Evolutionary conservation across 30 jellyfish, hydroid and myxozoan species (phyloP).

Genomic region (Hydractinia echinata): DNA sequence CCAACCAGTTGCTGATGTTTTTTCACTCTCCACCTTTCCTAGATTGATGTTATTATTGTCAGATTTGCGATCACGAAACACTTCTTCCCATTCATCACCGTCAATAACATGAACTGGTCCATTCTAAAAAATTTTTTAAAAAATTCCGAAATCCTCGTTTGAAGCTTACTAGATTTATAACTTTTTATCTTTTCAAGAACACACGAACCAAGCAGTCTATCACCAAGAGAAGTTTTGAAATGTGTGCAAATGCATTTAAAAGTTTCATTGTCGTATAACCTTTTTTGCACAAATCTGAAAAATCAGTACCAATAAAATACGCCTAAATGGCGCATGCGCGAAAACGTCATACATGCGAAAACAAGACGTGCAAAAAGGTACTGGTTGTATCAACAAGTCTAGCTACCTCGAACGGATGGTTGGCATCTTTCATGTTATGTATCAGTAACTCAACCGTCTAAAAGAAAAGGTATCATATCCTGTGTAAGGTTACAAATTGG

Average conservation of each 20-base stretch:
- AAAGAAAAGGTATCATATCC: background rate
- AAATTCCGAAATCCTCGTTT: background rate
- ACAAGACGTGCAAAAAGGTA: background rate
- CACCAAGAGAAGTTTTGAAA: no score
- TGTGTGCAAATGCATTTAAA: no score
- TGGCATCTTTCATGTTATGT: slow-evolving; percentile 62
- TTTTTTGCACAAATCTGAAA: no score
- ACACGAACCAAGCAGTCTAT: no score
- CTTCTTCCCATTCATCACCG: slow-evolving; percentile 11
- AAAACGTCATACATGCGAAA: no score
- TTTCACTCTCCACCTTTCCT: no score
- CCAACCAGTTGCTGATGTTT: no score
- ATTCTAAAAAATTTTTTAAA: background rate
- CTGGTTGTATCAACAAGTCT: background rate
- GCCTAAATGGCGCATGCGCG: no score
- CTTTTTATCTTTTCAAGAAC: no score
- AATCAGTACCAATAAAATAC: no score
- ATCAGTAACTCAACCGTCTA: slow-evolving; percentile 54
- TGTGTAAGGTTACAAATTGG: background rate
- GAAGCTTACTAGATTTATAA: no score
- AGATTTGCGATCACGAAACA: background rate
- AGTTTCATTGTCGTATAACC: no score
- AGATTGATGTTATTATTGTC: background rate
- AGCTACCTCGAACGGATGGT: slow-evolving; percentile 55
- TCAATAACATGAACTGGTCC: slow-evolving; percentile 8